These are phyloP conservation scores for Melanostoma scalare DNA, from an alignment of 2,888 invertebrate species.

Conservation along the genomic window DNA sequence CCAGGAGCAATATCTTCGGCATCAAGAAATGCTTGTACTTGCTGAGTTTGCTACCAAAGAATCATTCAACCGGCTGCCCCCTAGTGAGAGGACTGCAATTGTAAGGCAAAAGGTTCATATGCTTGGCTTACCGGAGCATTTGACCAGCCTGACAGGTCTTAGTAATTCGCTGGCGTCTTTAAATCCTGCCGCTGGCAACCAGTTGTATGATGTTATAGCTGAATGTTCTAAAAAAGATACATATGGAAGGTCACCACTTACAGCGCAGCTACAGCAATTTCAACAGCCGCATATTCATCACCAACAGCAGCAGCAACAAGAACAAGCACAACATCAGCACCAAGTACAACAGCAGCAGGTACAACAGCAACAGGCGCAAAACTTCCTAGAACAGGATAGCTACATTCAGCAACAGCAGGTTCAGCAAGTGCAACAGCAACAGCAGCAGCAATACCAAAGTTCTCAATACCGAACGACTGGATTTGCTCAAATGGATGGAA, in stretches of 20 bases:
- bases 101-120: constrained; percentile 79
- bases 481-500: constrained; percentile 40
- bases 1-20: constrained; percentile 79
- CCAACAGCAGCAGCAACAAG: constrained; percentile 53
- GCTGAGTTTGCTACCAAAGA: constrained; percentile 79
- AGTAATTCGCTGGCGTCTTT: constrained; percentile 78
- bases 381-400: constrained; percentile 43
- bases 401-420: constrained; percentile 48
- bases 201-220: constrained; percentile 77
- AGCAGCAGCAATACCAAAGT: constrained; percentile 42
- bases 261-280: constrained; percentile 69
- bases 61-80: constrained; percentile 77
- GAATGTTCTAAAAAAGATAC: constrained; percentile 77
- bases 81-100: constrained; percentile 78
- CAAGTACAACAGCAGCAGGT: constrained; percentile 38
- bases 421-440: constrained; percentile 31
- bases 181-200: constrained; percentile 78
- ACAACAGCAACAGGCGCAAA: constrained; percentile 33
- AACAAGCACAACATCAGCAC: constrained; percentile 59
- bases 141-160: constrained; percentile 78
- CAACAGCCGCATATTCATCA: constrained; percentile 54
- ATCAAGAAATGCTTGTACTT: constrained; percentile 79
- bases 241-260: constrained; percentile 46
- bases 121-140: constrained; percentile 78
- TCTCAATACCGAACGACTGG: constrained; percentile 48